These are phyloP conservation scores for Hemaris fuciformis DNA, from an alignment of 2,888 invertebrate species.

Conservation along the genomic window DNA sequence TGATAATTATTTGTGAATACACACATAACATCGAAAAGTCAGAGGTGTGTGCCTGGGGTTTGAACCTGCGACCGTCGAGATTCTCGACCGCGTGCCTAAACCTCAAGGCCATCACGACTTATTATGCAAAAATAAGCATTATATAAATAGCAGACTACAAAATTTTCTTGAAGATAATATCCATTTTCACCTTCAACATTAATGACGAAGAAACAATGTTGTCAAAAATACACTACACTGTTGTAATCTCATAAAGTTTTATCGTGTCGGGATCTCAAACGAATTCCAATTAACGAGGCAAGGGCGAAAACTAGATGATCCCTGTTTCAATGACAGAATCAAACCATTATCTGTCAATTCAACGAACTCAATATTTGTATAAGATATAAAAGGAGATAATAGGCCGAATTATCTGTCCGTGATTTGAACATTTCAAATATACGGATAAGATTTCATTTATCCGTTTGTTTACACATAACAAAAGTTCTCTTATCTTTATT, in stretches of 20 bases:
- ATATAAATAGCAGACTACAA: too few species aligned
- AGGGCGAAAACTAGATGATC: neutral
- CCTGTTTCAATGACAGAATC: neutral
- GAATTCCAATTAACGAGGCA: neutral
- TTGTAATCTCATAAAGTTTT: neutral
- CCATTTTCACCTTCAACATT: neutral
- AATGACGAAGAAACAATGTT: neutral
- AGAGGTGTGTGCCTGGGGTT: too few species aligned
- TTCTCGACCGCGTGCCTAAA: too few species aligned
- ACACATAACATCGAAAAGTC: too few species aligned
- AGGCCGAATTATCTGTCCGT: neutral
- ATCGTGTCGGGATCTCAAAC: neutral
- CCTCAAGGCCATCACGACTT: too few species aligned
- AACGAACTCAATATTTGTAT: neutral
- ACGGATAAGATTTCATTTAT: neutral
- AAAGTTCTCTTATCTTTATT: neutral
- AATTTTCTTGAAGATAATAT: neutral
- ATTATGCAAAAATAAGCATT: too few species aligned
- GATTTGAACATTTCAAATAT: neutral
- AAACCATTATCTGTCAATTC: neutral
- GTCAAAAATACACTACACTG: neutral
- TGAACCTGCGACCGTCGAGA: too few species aligned
- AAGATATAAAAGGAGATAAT: slow-evolving; percentile 11
- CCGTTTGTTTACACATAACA: neutral
- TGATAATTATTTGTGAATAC: too few species aligned